Base-by-base conservation (phyloP, 2,113 vertebrate species). In the Callipepla californica region DNA sequence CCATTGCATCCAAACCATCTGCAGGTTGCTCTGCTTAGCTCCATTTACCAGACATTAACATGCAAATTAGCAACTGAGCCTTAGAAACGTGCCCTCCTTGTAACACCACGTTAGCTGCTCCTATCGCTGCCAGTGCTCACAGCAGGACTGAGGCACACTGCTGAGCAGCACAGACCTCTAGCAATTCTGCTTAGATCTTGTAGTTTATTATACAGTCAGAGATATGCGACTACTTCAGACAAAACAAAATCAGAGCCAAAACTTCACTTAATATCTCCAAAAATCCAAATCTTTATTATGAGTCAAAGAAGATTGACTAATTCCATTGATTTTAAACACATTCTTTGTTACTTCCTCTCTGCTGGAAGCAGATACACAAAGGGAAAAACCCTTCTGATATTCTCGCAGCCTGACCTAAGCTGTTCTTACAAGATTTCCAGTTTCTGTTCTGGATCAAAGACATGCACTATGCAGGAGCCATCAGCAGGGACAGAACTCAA, bases 271-370 rank as follows among this genome's bases (percentile, higher is more conserved):
- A 91, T 83, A 85, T 74, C 76, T 92, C 65, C 4, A 67, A 73
- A 92, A 92, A 80, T 87, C 50, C 47, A 36, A 50, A 87, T 76
- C 75, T 96, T 94, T 80, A 83, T 74, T 78, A 65, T 34, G 66
- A 40, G 28, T 90, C 94, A 90, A 91, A 94, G 61, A 86, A 90
- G 51, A 89, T 93, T 2, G 6, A 91, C 89, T 90, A 94, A 95
- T 91, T 92, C 88, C 86, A 80, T 72, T 91, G 80, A 95, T 95
- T 94, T 94, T 90, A 95, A 94, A 94, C 87, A 95, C 87, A 94
- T 93, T 94, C 68, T 91, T 96, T 78, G 65, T 59, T 80, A 92
- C 76, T 90, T 95, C 85, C 87, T 95, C 80, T 94, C 93, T 93
- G 95, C 87, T 94, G 87, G 90, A 94, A 90, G 55, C 30, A 90